Conservation (phyloP, 2,113 vertebrate genomes). For the Nipponia nippon region DNA sequence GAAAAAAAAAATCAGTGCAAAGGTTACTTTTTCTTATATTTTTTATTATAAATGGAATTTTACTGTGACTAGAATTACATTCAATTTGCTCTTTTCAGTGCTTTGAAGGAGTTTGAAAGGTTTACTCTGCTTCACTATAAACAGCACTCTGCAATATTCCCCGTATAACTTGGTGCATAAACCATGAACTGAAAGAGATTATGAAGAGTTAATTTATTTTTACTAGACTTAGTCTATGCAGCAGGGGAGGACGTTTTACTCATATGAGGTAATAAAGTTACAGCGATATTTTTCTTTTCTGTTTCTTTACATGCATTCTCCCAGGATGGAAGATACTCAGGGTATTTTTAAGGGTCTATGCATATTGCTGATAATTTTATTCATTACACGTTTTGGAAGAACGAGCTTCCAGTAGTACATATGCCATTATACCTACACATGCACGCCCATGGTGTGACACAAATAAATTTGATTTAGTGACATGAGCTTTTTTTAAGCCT, state of each 20-base stretch:
- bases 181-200: constrained; percentile 6
- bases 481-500: background rate
- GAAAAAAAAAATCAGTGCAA: background rate
- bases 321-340: background rate
- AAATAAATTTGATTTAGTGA: background rate
- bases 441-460: background rate
- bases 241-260: background rate
- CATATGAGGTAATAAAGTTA: background rate
- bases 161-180: background rate
- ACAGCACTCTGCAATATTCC: background rate
- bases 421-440: background rate
- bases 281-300: background rate
- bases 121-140: constrained; percentile 4
- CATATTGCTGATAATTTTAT: background rate
- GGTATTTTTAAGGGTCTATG: background rate
- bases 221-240: background rate
- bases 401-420: background rate
- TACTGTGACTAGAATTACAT: background rate
- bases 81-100: background rate
- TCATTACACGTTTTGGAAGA: background rate
- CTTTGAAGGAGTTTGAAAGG: background rate
- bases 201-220: constrained; percentile 47
- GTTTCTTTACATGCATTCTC: background rate
- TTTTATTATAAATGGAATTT: constrained; percentile 10
- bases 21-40: background rate